Evolutionary conservation across 2,113 vertebrate species (phyloP), one percentile per base, ranked within the genome.

Genomic region (Grallaria varia): DNA sequence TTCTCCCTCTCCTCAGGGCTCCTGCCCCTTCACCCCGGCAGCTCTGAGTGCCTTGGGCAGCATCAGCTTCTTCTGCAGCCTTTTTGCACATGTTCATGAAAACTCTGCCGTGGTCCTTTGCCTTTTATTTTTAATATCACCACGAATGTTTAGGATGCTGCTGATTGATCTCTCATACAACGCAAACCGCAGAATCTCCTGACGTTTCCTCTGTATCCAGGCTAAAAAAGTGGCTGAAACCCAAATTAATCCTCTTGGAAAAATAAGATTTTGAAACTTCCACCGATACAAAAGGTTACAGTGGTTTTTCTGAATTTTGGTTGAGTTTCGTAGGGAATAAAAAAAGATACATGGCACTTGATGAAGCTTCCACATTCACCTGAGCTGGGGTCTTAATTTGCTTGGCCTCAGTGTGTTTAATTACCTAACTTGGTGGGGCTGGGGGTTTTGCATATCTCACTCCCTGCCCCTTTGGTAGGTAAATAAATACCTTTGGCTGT

Each of bases 271-370:
- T 69, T 69, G 66, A 62, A 82, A 78, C 37, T 84, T 81, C 44
- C 23, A 17, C 12, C 30, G 23, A n/a, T 71, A 44, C 17, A 30
- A 55, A 47, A 50, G 10, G 21, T 47, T 64, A 15, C 1, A 1
- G 45, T 39, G 24, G 37, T 21, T 85, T 69, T 94, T 80, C 33
- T 83, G 35, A 49, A 5, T 28, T 63, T 77, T 49, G 27, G 12
- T 42, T 23, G 63, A 31, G 18, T 49, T 63, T 22, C 2, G 4
- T 4, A 35, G 40, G 47, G 37, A 92, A 37, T 30, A 40, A 9
- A 37, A 62, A 50, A 20, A 23, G 33, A n/a, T 37, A 3, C 0
- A 0, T 60, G 30, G 30, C 25, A 21, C 12, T 4, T 12, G 20
- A 12, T 18, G 50, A 58, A 62, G 28, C 35, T 45, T 84, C 23